Percentiles rank a stretch among this genome's conserved stretches.
These are phyloP conservation scores for Rugalucina vietnamica DNA, from an alignment of 2,888 invertebrate genomes.

Conservation along the genomic window DNA sequence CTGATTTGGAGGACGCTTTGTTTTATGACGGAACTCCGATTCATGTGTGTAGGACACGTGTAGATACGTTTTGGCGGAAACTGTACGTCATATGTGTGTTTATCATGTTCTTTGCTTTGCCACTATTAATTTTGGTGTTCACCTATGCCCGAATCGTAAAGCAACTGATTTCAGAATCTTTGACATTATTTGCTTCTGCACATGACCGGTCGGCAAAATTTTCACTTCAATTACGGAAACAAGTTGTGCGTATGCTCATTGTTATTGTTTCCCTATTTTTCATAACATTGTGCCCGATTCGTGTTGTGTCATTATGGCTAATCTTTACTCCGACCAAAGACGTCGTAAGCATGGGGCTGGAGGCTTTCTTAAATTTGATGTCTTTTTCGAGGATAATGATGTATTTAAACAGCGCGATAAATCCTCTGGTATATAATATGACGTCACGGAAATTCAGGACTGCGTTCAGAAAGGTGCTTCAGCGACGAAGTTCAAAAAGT, in stretches of 20 bases:
- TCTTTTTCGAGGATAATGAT: conserved; percentile 92
- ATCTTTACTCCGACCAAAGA: conserved; percentile 90
- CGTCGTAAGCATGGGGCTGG: conserved; percentile 89
- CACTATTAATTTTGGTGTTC: conserved; percentile 91
- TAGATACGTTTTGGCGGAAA: conserved; percentile 91
- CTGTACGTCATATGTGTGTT: conserved; percentile 92
- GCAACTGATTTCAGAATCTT: conserved; percentile 52
- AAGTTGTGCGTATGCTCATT: conserved; percentile 77
- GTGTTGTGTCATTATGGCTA: conserved; percentile 94
- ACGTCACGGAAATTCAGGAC: conserved; percentile 95
- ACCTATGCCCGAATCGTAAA: conserved; percentile 87
- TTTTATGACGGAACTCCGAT: conserved; percentile 90
- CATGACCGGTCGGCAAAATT: conserved; percentile 31
- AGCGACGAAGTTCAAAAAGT: not conserved
- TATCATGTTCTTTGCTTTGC: conserved; percentile 93
- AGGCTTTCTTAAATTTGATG: conserved; percentile 92
- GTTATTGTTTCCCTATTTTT: conserved; percentile 90
- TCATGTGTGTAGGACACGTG: conserved; percentile 92
- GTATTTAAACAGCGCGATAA: conserved; percentile 95
- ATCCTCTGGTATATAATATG: conserved; percentile 95
- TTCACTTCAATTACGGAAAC: conserved; percentile 61
- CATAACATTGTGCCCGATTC: conserved; percentile 94
- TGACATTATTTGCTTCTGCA: conserved; percentile 13
- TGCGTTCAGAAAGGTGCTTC: conserved; percentile 67
- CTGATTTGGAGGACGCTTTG: conserved; percentile 89